Evolutionary conservation across 2,888 invertebrate genomes (phyloP).

Genomic region (Eilema sororculum): DNA sequence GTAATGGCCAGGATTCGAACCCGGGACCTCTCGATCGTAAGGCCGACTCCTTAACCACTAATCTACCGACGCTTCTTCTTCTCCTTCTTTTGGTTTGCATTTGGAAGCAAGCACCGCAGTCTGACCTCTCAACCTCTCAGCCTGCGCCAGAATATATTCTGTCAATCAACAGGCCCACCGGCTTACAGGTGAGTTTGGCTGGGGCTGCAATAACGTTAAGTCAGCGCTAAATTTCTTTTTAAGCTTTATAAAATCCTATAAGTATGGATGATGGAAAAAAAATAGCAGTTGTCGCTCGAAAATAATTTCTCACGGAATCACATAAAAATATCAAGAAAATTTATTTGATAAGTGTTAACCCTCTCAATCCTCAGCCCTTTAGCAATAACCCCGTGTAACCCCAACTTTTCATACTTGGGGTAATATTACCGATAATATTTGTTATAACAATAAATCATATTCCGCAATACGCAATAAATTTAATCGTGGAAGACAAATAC

Average conservation of each 20-base stretch:
- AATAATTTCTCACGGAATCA: neutral
- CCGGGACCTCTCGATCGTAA: too few species aligned
- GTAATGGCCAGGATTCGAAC: too few species aligned
- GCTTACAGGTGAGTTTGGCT: neutral
- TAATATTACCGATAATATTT: constrained; percentile 37
- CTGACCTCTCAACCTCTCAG: neutral
- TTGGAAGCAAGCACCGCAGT: neutral
- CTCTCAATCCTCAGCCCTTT: neutral
- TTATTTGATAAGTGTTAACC: constrained; percentile 14
- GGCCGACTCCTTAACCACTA: too few species aligned
- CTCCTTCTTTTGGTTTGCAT: too few species aligned
- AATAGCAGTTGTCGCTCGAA: neutral
- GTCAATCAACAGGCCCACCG: neutral
- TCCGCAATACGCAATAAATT: constrained; percentile 48
- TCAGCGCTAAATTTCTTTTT: neutral
- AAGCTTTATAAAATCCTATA: neutral
- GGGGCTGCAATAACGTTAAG: neutral
- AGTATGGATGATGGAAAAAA: too few species aligned
- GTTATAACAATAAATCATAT: constrained; percentile 49
- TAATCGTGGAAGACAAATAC: constrained; percentile 48
- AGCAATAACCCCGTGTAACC: constrained; percentile 4
- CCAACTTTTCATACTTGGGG: constrained; percentile 15
- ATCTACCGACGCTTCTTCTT: too few species aligned
- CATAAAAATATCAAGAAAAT: constrained; percentile 12
- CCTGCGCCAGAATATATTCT: neutral